Conservation (phyloP, 2,888 invertebrate genomes). For the Holacanthella duospinosa region DNA sequence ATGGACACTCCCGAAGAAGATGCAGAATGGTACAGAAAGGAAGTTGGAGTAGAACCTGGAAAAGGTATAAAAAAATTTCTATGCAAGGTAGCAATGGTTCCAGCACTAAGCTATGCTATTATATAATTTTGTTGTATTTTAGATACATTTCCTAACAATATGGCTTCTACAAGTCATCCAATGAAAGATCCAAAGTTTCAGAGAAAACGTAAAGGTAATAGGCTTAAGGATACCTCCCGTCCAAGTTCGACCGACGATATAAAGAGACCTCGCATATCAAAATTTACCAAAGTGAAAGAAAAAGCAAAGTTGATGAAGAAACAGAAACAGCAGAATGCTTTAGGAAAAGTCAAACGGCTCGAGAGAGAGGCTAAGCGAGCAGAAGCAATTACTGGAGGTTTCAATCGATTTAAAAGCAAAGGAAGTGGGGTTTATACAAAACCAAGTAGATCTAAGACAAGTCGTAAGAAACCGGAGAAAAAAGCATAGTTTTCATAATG, state of each 20-base stretch:
- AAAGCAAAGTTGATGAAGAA: conserved; percentile 24
- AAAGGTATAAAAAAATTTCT: conserved; percentile 53
- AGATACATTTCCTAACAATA: conserved; percentile 15
- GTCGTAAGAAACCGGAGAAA: not conserved
- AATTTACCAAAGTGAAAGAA: conserved; percentile 30
- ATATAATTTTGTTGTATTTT: not conserved
- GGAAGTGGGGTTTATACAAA: conserved; percentile 7
- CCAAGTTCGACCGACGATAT: not conserved
- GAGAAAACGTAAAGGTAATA: not conserved
- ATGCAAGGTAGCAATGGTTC: not conserved
- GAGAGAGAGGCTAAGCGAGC: not conserved
- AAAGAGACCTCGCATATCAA: conserved; percentile 18
- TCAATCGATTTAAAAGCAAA: conserved; percentile 4
- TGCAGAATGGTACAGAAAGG: conserved; percentile 69
- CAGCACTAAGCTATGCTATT: not conserved
- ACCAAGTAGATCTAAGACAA: conserved; percentile 4
- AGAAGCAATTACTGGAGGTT: not conserved
- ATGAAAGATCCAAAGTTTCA: not conserved
- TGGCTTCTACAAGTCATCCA: not conserved
- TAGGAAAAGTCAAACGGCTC: conserved; percentile 11
- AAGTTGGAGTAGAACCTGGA: conserved; percentile 81
- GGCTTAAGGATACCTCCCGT: too few relatives aligned
- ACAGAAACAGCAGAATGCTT: not conserved
- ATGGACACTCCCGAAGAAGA: conserved; percentile 51
- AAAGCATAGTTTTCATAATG: not conserved